Conservation (phyloP, 2,797 vertebrate species). For the Takifugu ocellatus region DNA sequence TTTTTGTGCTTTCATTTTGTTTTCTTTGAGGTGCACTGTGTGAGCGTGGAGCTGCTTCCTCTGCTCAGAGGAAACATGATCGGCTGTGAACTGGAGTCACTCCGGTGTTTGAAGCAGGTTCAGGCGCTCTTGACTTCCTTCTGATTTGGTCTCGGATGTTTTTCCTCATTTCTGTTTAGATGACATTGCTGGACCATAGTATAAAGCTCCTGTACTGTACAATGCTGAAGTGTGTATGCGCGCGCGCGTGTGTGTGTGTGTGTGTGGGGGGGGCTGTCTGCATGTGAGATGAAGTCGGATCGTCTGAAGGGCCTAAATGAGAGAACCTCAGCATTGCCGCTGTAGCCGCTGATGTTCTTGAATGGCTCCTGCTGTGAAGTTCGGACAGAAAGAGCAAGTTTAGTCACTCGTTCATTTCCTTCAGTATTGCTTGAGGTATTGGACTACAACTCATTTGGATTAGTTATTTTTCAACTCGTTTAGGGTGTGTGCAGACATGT, state of each 20-base stretch:
- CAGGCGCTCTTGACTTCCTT: constrained; percentile 32
- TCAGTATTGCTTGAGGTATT: constrained; percentile 27
- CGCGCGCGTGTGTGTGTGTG: constrained; percentile 31
- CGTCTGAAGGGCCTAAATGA: constrained; percentile 67
- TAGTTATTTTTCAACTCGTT: constrained; percentile 27
- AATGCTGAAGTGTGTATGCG: constrained; percentile 34
- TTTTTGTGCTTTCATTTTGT: constrained; percentile 24
- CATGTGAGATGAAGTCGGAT: constrained; percentile 9
- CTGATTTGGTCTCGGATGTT: constrained; percentile 31
- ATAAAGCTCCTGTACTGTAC: constrained; percentile 48
- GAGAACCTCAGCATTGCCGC: constrained; percentile 47
- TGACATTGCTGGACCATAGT: constrained; percentile 41
- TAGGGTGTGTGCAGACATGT: constrained; percentile 23
- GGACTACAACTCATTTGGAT: constrained; percentile 36
- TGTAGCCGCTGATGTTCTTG: constrained; percentile 58
- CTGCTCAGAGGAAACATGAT: constrained; percentile 21
- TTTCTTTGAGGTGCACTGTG: constrained; percentile 67
- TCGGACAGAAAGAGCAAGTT: constrained; percentile 16
- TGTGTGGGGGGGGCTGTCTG: neutral
- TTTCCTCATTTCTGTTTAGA: constrained; percentile 18
- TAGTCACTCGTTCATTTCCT: constrained; percentile 38
- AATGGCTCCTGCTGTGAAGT: constrained; percentile 65
- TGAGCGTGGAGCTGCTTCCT: constrained; percentile 34
- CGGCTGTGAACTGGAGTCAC: constrained; percentile 8
- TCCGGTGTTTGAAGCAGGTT: constrained; percentile 25